Evolutionary conservation across 2,888 invertebrate species (phyloP).

Genomic region (Noctua janthina): DNA sequence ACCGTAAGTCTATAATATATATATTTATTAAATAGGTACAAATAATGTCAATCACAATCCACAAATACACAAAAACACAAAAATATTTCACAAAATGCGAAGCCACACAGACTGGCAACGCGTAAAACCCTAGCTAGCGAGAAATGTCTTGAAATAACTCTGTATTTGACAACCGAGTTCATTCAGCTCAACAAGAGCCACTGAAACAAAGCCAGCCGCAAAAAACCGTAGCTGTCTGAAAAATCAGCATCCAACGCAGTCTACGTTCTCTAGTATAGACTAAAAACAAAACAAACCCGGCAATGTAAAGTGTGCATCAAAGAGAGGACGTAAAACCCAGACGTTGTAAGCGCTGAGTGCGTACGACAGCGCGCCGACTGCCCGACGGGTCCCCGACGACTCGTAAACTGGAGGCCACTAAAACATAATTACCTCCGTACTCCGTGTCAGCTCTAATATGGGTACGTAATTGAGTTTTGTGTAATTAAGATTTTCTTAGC

Average conservation of each 20-base stretch:
- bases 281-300: conserved; percentile 31
- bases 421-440: conserved; percentile 74
- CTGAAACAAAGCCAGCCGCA: conserved; percentile 1
- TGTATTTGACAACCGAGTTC: conserved; percentile 2
- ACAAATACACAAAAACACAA: not conserved
- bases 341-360: conserved; percentile 59
- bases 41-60: not conserved
- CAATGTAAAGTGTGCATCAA: conserved; percentile 34
- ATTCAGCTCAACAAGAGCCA: conserved; percentile 20
- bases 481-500: conserved; percentile 53
- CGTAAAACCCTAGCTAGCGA: not conserved
- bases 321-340: conserved; percentile 41
- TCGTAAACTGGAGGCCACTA: conserved; percentile 72
- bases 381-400: conserved; percentile 58
- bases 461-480: conserved; percentile 37
- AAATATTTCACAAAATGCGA: not conserved
- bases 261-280: not conserved
- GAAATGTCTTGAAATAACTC: not conserved
- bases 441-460: conserved; percentile 65
- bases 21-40: not conserved
- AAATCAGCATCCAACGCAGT: conserved; percentile 20
- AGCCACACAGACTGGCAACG: not conserved
- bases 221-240: conserved; percentile 3
- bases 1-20: not conserved
- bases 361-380: conserved; percentile 50